Evolutionary conservation across 2,888 invertebrate species (phyloP).

Genomic region (Diachrysia chrysitis): DNA sequence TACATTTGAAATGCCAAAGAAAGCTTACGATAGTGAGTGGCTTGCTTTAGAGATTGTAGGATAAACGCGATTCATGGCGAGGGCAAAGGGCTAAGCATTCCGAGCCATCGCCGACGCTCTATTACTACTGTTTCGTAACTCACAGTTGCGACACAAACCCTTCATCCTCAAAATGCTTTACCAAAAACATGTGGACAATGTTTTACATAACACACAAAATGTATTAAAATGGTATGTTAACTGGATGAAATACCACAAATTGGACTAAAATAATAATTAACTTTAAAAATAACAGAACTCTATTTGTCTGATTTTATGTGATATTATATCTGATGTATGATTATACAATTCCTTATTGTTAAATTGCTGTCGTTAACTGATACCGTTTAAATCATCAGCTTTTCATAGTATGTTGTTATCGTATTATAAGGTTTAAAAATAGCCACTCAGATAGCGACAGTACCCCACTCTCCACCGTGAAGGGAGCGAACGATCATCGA

Average conservation of each 20-base stretch:
- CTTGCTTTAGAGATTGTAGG: conserved; percentile 47
- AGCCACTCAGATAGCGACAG: conserved; percentile 4
- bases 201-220: too few relatives aligned
- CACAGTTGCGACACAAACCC: conserved; percentile 24
- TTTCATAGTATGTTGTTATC: too few relatives aligned
- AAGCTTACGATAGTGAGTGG: conserved; percentile 46
- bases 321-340: too few relatives aligned
- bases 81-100: conserved; percentile 63
- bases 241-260: too few relatives aligned
- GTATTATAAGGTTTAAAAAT: neutral
- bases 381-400: too few relatives aligned
- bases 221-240: too few relatives aligned
- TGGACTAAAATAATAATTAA: too few relatives aligned
- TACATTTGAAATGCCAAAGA: conserved; percentile 48
- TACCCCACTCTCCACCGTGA: conserved; percentile 4
- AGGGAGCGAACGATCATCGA: conserved; percentile 6
- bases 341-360: too few relatives aligned
- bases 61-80: conserved; percentile 52
- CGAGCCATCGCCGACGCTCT: conserved; percentile 27
- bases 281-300: too few relatives aligned
- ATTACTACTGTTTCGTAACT: conserved; percentile 52
- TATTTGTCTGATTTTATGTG: too few relatives aligned
- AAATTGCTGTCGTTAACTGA: too few relatives aligned
- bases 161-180: conserved; percentile 3
- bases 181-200: neutral